Evolutionary conservation across 1,140 invertebrate genomes (phyloP), one percentile per base, ranked within the genome.

Genomic region (Subanguina moxae): DNA sequence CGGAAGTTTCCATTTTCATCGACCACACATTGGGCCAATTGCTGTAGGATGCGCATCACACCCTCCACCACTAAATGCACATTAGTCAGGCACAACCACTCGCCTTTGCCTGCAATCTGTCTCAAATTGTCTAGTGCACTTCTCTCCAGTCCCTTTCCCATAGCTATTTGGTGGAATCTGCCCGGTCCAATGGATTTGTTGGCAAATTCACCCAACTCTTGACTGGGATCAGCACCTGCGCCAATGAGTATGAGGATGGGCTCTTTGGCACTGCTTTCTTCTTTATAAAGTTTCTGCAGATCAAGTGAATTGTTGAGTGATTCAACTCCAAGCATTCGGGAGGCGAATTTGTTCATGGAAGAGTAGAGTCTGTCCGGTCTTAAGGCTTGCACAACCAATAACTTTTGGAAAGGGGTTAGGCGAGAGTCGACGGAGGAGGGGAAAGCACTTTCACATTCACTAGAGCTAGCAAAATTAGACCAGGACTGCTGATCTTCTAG

Each of bases 11-110:
- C 32, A 38, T 38, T 38, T 38, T 83, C 57, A 90, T 85, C 0
- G 86, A 86, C 1, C 87, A 9, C 27, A 5, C 30, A 57, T 21
- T 52, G n/a, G 42, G 42, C 17, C 45, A 28, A 28, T 38, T 52
- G 3, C 48, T 52, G 48, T 19, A 52, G n/a, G 15, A 52, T 52
- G 8, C 48, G n/a, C 48, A 52, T 52, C 23, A 25, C 21, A 85
- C 82, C 1, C 88, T 87, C 0, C 94, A 82, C 88, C 90, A 91
- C 89, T 15, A 95, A 84, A 82, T 95, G 93, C 0, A 94, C 85
- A 84, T 95, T 95, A 83, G 21, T 61, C 27, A 63, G 65, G 56
- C 62, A 78, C 3, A 70, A 66, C 70, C 74, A 76, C 25, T 76
- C 45, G 0, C 74, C 75, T 27, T 48, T 84, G 64, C 83, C 82